These are phyloP conservation scores for Synergus itoensis DNA, from an alignment of 2,888 invertebrate genomes.

Conservation along the genomic window DNA sequence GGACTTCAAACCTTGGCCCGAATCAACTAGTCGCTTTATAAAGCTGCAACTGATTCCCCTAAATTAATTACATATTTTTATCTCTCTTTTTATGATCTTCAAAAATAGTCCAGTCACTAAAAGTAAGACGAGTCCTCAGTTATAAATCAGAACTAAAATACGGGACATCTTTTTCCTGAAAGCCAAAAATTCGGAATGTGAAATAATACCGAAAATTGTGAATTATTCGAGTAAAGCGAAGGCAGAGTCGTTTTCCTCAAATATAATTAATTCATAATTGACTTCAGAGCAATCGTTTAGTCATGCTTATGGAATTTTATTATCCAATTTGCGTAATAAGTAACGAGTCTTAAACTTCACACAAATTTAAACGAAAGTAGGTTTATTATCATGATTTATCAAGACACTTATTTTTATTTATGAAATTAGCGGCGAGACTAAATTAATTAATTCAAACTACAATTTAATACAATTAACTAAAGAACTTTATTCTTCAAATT, in stretches of 20 bases:
- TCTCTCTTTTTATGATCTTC: not conserved
- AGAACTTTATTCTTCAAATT: slow-evolving; percentile 73
- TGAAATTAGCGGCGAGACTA: not conserved
- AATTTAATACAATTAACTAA: slow-evolving; percentile 65
- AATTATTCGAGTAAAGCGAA: not conserved
- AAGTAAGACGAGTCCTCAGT: not conserved
- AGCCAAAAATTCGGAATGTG: not conserved
- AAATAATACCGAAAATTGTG: too few species aligned
- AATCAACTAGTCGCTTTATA: slow-evolving; percentile 31
- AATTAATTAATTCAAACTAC: not conserved
- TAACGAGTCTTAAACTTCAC: not conserved
- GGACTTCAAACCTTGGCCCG: slow-evolving; percentile 45
- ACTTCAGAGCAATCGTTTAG: slow-evolving; percentile 6
- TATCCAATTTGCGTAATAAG: slow-evolving; percentile 8
- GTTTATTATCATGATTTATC: slow-evolving; percentile 19
- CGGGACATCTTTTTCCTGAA: not conserved
- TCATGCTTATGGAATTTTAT: slow-evolving; percentile 9
- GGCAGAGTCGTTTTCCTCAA: not conserved
- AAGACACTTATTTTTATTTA: slow-evolving; percentile 10
- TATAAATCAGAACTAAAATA: not conserved
- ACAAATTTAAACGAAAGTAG: not conserved
- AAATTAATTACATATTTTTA: not conserved
- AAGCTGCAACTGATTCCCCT: not conserved
- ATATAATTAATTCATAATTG: not conserved
- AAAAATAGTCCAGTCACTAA: not conserved